Base-by-base conservation (phyloP, 53 echinoderm and acorn worm species). In the Arbacia lixula region DNA sequence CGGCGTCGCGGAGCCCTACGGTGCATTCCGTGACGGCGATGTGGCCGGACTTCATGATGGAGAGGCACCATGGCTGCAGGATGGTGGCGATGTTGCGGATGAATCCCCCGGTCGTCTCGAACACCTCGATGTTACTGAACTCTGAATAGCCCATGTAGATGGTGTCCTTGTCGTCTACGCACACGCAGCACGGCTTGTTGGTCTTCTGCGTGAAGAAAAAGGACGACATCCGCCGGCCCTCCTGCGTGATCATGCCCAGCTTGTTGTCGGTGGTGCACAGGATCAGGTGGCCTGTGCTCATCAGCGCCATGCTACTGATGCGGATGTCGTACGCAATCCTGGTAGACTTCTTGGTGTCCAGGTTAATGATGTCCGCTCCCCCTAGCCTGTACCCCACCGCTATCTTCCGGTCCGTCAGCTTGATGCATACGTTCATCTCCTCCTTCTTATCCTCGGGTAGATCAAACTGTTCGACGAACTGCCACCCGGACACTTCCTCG, bases 91-190 rank as follows among this genome's bases (percentile, higher is more conserved):
- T 81, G 82, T 81, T 81, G 46, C 49, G 62, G 42, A 81, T 12
- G 77, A 77, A 81, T 17, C 82, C 82, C 0, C 82, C 82, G 21
- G 82, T 50, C 0, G 82, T 46, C 82, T 81, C 64, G 40, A 81
- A 81, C 6, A 81, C 82, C 33, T 81, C 82, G 10, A 81, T 81
- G 46, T 63, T 81, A 43, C 64, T 81, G 82, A 81, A 81, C 64
- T 81, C 82, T 1, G 82, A 63, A 49, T 81, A 81, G 32, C 82
- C 82, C 82, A 81, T 81, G 33, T 81, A 81, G 40, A 81, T 63
- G 1, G 62, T 81, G 14, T 81, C 82, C 31, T 81, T 40, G 28
- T 63, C 34, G 29, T 81, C 82, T 1, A 81, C 82, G 50, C 82
- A 63, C n/a, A 81, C 62, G 49, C 62, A 81, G 21, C 82, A 81